These are phyloP conservation scores for Perdix hodgsoniae DNA, from an alignment of 2,797 vertebrate species.

Conservation along the genomic window DNA sequence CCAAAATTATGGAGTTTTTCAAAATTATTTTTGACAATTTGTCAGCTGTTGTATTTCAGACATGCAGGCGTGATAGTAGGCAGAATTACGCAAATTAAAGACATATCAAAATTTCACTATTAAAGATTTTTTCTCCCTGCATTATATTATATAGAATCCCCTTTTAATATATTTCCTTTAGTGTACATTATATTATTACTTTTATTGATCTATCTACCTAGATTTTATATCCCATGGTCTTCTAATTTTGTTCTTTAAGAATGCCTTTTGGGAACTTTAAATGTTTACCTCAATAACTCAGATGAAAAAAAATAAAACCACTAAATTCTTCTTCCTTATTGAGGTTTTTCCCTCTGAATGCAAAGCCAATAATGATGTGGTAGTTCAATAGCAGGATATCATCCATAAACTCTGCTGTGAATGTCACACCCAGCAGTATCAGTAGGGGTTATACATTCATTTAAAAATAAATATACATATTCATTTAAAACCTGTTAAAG, in stretches of 20 bases:
- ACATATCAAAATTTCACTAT: conserved; percentile 1
- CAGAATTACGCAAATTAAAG: conserved; percentile 38
- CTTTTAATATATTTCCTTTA: conserved; percentile 17
- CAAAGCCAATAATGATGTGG: not conserved
- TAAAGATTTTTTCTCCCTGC: not conserved
- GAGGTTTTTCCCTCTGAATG: not conserved
- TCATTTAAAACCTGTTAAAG: not conserved
- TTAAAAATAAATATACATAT: no score
- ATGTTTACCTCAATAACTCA: not conserved
- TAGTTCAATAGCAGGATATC: not conserved
- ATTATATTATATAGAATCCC: no score
- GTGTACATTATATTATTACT: not conserved
- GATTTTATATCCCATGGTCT: not conserved
- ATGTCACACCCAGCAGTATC: not conserved
- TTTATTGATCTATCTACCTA: not conserved
- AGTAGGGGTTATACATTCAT: not conserved
- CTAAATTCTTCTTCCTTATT: not conserved
- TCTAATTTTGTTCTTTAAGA: not conserved
- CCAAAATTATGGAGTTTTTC: not conserved
- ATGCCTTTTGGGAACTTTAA: not conserved
- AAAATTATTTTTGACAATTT: conserved; percentile 31
- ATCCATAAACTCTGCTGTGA: not conserved
- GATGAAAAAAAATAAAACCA: accelerated
- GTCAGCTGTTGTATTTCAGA: conserved; percentile 21
- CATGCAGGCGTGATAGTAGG: not conserved